Evolutionary conservation across 2,888 invertebrate genomes (phyloP).

Genomic region (Acleris holmiana): DNA sequence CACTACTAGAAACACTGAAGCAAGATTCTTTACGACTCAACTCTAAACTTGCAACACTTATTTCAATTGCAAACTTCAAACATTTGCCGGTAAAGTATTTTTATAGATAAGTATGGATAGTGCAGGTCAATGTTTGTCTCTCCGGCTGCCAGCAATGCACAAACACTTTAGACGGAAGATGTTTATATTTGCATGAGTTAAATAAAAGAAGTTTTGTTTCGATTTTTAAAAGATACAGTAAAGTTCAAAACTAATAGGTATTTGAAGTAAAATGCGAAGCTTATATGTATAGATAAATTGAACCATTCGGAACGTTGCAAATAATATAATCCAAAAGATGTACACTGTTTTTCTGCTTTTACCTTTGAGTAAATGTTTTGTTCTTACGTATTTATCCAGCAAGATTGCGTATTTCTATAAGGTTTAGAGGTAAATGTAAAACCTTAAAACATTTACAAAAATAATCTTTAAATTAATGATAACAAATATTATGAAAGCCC

Average conservation of each 20-base stretch:
- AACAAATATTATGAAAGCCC: too few relatives aligned
- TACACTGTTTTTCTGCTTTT: too few relatives aligned
- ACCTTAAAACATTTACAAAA: too few relatives aligned
- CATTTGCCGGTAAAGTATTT: conserved; percentile 10
- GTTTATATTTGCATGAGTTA: conserved; percentile 15
- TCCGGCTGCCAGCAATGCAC: conserved; percentile 11
- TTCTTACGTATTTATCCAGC: too few relatives aligned
- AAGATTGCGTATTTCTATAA: too few relatives aligned
- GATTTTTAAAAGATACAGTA: neutral
- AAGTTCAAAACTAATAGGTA: neutral
- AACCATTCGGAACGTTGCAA: neutral
- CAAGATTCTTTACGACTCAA: too few relatives aligned
- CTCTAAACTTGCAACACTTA: neutral
- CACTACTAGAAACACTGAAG: too few relatives aligned
- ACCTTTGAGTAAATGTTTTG: too few relatives aligned
- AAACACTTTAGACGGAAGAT: conserved; percentile 8
- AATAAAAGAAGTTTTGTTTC: neutral
- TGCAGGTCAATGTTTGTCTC: conserved; percentile 4
- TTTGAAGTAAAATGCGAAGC: neutral
- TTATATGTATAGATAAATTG: neutral
- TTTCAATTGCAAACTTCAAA: conserved; percentile 5
- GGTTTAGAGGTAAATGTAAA: too few relatives aligned
- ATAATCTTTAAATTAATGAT: neutral
- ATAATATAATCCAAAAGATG: too few relatives aligned
- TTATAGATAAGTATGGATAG: conserved; percentile 14